Conservation (phyloP, 2,888 invertebrate species). For the Crematogaster levior region DNA sequence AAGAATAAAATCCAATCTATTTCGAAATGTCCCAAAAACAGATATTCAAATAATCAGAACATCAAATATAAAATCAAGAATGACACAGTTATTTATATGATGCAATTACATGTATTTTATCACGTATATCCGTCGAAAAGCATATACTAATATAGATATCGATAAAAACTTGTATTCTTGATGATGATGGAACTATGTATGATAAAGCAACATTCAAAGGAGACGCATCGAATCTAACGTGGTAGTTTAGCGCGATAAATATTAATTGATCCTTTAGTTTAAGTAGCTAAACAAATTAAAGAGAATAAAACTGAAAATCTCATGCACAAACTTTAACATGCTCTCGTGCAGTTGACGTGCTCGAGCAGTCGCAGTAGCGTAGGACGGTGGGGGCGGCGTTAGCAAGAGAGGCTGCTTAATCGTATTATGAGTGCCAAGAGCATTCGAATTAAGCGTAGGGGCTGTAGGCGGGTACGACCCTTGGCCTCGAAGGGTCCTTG, state of each 20-base stretch:
- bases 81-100: slow-evolving; percentile 33
- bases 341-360: slow-evolving; percentile 86
- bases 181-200: slow-evolving; percentile 56
- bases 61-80: slow-evolving; percentile 42
- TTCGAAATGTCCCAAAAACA: slow-evolving; percentile 26
- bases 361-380: slow-evolving; percentile 87
- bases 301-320: slow-evolving; percentile 77
- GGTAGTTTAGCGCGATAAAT: slow-evolving; percentile 56
- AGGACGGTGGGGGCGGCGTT: slow-evolving; percentile 88
- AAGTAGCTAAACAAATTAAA: slow-evolving; percentile 59
- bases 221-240: slow-evolving; percentile 49
- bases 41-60: slow-evolving; percentile 42
- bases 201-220: slow-evolving; percentile 70
- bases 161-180: slow-evolving; percentile 48
- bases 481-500: slow-evolving; percentile 90
- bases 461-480: slow-evolving; percentile 91
- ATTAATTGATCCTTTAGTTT: slow-evolving; percentile 32
- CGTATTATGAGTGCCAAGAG: slow-evolving; percentile 88
- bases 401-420: slow-evolving; percentile 86
- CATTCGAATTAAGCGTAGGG: slow-evolving; percentile 86
- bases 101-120: slow-evolving; percentile 24
- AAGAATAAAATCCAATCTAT: slow-evolving; percentile 30
- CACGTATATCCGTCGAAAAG: slow-evolving; percentile 28
- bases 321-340: slow-evolving; percentile 87
- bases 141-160: slow-evolving; percentile 43